A percentile compares a stretch with the other conserved stretches of the same genome.
Conservation (phyloP, 2,888 invertebrate genomes). For the Drosophila emarginata region DNA sequence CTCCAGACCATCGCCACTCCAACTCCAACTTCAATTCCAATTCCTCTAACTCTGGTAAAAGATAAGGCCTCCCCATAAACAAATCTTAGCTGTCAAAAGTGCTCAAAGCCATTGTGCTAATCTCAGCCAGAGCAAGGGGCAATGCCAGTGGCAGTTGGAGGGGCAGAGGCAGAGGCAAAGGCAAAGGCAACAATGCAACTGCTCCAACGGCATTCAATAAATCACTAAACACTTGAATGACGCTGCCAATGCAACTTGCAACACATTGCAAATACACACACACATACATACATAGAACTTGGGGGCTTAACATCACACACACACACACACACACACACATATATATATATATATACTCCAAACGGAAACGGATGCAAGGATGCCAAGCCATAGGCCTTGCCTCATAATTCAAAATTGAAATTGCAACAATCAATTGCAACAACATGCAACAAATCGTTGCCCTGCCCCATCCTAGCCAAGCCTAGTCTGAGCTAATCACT, state of each 20-base stretch:
- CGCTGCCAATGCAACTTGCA: conserved; percentile 75
- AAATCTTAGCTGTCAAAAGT: conserved; percentile 80
- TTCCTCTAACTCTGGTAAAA: conserved; percentile 8
- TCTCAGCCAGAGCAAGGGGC: conserved; percentile 45
- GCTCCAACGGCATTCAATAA: conserved; percentile 80
- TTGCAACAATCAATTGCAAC: conserved; percentile 81
- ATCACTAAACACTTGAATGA: conserved; percentile 79
- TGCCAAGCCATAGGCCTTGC: conserved; percentile 28
- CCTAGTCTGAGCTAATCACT: conserved; percentile 66
- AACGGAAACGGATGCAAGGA: conserved; percentile 46
- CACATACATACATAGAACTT: conserved; percentile 28
- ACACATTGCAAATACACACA: conserved; percentile 64
- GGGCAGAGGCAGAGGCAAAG: conserved; percentile 12
- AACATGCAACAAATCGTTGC: conserved; percentile 74
- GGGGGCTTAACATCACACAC: conserved; percentile 43
- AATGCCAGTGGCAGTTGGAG: neutral
- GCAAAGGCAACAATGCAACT: conserved; percentile 23
- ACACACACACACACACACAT: conserved; percentile 12
- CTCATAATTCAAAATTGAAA: conserved; percentile 81
- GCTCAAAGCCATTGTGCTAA: conserved; percentile 79
- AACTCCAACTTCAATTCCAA: neutral
- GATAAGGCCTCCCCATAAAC: conserved; percentile 58
- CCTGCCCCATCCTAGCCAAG: neutral
- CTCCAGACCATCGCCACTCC: neutral
- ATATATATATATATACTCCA: neutral